Evolutionary conservation across 53 echinoderm and acorn worm species (phyloP), one percentile per base, ranked within the genome.

Genomic region (Apostichopus leukothele): DNA sequence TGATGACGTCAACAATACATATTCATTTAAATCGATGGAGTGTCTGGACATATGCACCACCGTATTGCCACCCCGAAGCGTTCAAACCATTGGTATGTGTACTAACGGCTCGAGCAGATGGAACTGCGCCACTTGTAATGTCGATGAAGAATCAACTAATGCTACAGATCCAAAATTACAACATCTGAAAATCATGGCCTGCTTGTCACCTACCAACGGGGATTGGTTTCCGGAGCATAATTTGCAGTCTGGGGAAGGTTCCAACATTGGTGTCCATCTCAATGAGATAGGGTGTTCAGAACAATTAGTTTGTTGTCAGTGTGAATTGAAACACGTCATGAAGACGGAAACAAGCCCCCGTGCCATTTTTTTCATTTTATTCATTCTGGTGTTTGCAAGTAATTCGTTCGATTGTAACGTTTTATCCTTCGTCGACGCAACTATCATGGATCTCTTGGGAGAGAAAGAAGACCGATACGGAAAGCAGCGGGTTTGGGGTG

Each of bases 401-500:
- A 83, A 88, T 19, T 25, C 66, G 16, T 91, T 91, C 53, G 88
- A 91, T 83, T 91, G 91, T 81, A 91, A 91, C 76, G 83, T 88
- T 53, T 51, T 91, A 3, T 74, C 74, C 59, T 91, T 81, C 84
- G 51, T 91, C 63, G 91, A 91, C 75, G 75, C 91, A 12, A 53
- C 83, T 51, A 88, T 88, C 74, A 91, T 91, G 91, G 91, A 88
- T 52, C 88, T 91, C 59, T 60, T 91, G 50, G 84, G 84, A 8
- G 84, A 84, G 9, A 25, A 61, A 20, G 84, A 84, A 25, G 26
- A 60, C 16, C 93, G 92, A 75, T 96, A 93, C 63, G 93, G 95
- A 18, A 95, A 93, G 88, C 93, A 93, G 76, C 85, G 95, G 9
- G 16, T 96, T 50, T 96, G 96, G 96, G 96, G 96, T 5, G 93